Percentiles rank a stretch among this genome's conserved stretches.
Evolutionary conservation across 2,797 vertebrate genomes (phyloP).

Genomic region (Sciaenops ocellatus): DNA sequence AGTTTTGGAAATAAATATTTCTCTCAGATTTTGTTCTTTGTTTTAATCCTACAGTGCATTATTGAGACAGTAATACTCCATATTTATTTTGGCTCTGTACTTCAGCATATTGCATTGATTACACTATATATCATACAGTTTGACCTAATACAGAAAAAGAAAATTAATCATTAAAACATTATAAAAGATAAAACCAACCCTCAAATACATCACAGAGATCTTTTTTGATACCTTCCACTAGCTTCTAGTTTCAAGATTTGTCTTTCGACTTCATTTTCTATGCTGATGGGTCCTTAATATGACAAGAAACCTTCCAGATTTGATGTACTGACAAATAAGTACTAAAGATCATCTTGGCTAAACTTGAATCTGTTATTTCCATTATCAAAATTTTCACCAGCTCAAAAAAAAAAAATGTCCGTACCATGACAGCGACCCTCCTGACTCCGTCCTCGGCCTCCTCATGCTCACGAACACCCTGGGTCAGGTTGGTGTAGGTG

Average conservation of each 20-base stretch:
- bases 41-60: not conserved
- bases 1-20: not conserved
- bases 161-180: no score
- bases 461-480: slow-evolving; percentile 95
- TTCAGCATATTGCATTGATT: no score
- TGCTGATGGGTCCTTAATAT: not conserved
- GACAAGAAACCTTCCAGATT: not conserved
- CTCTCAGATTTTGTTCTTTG: not conserved
- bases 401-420: not conserved
- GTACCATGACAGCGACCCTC: slow-evolving; percentile 88
- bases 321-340: not conserved
- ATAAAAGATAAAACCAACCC: no score
- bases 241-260: no score
- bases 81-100: no score
- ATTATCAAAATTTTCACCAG: not conserved
- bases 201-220: no score
- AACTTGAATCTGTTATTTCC: not conserved
- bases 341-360: not conserved
- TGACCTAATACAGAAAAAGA: no score
- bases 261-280: not conserved
- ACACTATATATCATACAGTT: no score
- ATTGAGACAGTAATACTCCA: not conserved
- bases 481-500: slow-evolving; percentile 96
- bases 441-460: slow-evolving; percentile 90
- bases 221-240: no score